A percentile compares a stretch with the other conserved stretches of the same genome.
phyloP scores from a whole-genome alignment of 2,888 invertebrate species.

The Euzetes globulus region DNA sequence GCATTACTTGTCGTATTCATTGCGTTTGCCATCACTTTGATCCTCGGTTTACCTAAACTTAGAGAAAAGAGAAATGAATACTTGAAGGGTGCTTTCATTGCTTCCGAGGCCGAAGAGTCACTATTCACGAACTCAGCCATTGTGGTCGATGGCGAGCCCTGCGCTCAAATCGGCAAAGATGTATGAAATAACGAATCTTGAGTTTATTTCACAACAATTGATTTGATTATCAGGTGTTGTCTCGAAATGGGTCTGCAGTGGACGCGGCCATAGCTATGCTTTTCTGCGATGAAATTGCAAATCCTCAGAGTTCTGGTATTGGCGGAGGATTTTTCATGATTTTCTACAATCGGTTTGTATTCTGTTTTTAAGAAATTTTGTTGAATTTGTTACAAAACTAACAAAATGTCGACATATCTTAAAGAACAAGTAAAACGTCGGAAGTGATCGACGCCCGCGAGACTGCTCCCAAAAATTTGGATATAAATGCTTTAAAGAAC shows the following conservation, averaged over 20 bases:
- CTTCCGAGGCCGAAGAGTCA: constrained; percentile 24
- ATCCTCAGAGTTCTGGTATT: constrained; percentile 76
- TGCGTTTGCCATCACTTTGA: constrained; percentile 37
- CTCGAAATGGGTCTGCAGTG: constrained; percentile 54
- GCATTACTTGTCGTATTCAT: constrained; percentile 36
- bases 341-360: constrained; percentile 57
- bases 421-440: constrained; percentile 53
- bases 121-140: constrained; percentile 52
- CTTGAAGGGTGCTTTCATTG: constrained; percentile 36
- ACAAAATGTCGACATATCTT: not conserved
- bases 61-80: constrained; percentile 37
- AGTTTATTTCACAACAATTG: too few relatives aligned
- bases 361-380: not conserved
- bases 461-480: constrained; percentile 58
- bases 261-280: constrained; percentile 79
- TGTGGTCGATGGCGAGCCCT: constrained; percentile 65
- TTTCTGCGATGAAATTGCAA: constrained; percentile 74
- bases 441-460: constrained; percentile 67
- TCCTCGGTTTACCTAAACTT: constrained; percentile 40
- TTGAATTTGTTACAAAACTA: not conserved
- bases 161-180: constrained; percentile 66
- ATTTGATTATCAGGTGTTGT: constrained; percentile 44
- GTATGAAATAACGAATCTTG: too few relatives aligned
- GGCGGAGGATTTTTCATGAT: constrained; percentile 85
- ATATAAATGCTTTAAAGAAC: constrained; percentile 60